Conservation (phyloP, 2,888 invertebrate genomes). For the Bombylius discolor region DNA sequence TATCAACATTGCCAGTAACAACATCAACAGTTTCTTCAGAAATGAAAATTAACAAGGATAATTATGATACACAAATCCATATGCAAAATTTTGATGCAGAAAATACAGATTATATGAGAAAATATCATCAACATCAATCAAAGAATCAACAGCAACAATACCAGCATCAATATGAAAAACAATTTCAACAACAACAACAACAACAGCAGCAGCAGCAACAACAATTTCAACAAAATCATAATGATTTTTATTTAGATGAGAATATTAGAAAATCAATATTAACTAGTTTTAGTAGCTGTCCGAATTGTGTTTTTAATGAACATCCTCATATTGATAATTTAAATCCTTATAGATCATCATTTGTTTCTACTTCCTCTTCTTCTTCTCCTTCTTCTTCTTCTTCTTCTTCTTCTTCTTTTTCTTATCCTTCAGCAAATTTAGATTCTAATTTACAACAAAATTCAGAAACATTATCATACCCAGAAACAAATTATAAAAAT, state of each 20-base stretch:
- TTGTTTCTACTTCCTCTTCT: not conserved
- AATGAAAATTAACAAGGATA: not conserved
- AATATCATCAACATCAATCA: not conserved
- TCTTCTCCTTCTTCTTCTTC: not conserved
- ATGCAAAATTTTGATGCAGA: too few species aligned
- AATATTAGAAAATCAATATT: conserved; percentile 3
- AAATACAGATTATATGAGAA: not conserved
- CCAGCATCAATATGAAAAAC: not conserved
- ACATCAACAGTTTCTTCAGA: not conserved
- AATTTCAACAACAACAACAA: not conserved
- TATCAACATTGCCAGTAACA: not conserved
- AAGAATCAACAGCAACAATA: not conserved
- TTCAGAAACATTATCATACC: not conserved
- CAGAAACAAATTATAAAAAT: not conserved
- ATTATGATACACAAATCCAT: too few species aligned
- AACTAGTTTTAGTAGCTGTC: conserved; percentile 9
- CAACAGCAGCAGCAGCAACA: not conserved
- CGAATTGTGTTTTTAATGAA: conserved; percentile 10
- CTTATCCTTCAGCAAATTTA: not conserved
- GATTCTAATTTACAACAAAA: not conserved
- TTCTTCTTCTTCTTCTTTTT: not conserved
- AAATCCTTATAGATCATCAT: conserved; percentile 4
- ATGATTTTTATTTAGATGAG: conserved; percentile 4
- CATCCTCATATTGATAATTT: conserved; percentile 3
- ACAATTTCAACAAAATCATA: not conserved